Conservation (phyloP, 2,888 invertebrate genomes). For the Nezara viridula region DNA sequence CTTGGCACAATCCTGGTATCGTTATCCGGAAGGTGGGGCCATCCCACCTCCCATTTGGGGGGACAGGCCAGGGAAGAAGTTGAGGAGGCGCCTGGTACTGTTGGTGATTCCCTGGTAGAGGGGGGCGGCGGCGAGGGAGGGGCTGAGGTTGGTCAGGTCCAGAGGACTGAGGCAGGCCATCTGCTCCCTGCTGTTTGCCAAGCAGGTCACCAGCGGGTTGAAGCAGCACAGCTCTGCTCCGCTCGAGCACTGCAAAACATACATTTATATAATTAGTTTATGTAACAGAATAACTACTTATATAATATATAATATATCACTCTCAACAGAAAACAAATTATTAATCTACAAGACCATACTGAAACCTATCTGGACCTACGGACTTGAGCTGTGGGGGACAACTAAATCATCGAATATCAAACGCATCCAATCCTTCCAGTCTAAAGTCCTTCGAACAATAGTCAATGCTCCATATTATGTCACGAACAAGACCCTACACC, state of each 20-base stretch:
- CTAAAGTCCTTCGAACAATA: too few species aligned
- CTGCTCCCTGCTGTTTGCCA: not conserved
- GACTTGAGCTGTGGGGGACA: too few species aligned
- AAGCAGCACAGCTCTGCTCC: not conserved
- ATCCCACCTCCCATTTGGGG: not conserved
- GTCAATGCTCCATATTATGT: too few species aligned
- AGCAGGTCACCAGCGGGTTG: not conserved
- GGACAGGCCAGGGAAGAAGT: not conserved
- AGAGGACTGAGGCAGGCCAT: not conserved
- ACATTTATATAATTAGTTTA: too few species aligned
- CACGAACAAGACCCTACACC: too few species aligned
- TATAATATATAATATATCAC: not conserved
- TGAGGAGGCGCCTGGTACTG: not conserved
- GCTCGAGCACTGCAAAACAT: not conserved
- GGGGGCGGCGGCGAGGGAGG: not conserved
- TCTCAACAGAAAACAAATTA: too few species aligned
- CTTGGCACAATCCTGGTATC: too few species aligned
- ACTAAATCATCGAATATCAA: too few species aligned
- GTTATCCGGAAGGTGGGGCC: not conserved
- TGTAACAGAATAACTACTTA: too few species aligned
- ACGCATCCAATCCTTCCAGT: too few species aligned
- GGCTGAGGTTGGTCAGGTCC: not conserved
- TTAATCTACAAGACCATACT: too few species aligned
- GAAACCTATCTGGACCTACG: too few species aligned
- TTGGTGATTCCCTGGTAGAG: not conserved